Base-by-base conservation (phyloP, 1,140 invertebrate species). In the Nomia melanderi region DNA sequence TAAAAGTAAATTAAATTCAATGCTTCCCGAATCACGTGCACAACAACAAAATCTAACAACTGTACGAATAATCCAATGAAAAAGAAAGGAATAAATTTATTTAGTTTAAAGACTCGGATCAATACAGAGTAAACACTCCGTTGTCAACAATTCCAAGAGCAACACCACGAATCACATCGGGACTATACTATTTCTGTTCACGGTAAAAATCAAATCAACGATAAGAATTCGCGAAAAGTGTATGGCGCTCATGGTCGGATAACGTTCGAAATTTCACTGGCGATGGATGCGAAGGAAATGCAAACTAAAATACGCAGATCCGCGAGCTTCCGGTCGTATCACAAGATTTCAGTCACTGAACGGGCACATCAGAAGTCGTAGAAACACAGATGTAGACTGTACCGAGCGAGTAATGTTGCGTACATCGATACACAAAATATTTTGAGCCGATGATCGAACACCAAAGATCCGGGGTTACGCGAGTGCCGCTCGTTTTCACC, bases 271-370 rank as follows among this genome's bases (percentile, higher is more conserved):
- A 71, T 12, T 60, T 44, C 56, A 71, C 69, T 33, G 56, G 20
- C 50, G 29, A 36, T 17, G 29, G 11, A 41, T n/a, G 25, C 25
- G 27, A 14, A 33, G n/a, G n/a, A 23, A 8, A 17, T 5, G 65
- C 27, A 12, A 25, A 72, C 69, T 20, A 47, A 59, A 14, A 17
- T 36, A 29, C n/a, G n/a, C n/a, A n/a, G n/a, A n/a, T n/a, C n/a
- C n/a, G n/a, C n/a, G n/a, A n/a, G n/a, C n/a, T n/a, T n/a, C n/a
- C n/a, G n/a, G n/a, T n/a, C n/a, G 6, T 4, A n/a, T 54, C 33
- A 36, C 44, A 14, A 23, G 39, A 65, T 65, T 54, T 50, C 23
- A 23, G 50, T 54, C 71, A 73, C 71, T 54, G 9, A 20, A 23
- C 31, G 33, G 20, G 44, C 53, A 33, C 33, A 23, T 53, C 27